Evolutionary conservation across 2,888 invertebrate genomes (phyloP), one percentile per base, ranked within the genome.

Genomic region (Caenorhabditis sp.): DNA sequence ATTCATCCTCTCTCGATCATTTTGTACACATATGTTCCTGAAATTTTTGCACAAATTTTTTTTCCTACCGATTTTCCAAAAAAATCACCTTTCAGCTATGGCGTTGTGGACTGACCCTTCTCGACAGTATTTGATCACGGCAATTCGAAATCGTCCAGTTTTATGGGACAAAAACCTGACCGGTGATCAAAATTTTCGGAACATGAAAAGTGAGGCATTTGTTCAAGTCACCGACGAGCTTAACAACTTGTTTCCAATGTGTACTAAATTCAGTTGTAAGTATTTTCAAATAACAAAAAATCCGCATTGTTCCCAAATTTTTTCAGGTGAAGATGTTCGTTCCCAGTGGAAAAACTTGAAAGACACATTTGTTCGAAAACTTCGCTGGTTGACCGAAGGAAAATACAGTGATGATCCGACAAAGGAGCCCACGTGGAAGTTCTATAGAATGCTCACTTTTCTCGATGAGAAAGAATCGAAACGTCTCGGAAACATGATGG

Each of bases 321-420:
- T 31, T 31, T 31, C 62, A 78, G 78, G 66, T 12, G 80, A 82
- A 59, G 82, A 82, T 60, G 76, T 82, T 21, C 63, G 80, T 27
- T 73, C 77, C 2, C 82, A 82, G 58, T 82, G 80, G 80, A 82
- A 82, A 63, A 82, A 82, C 61, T 69, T 82, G 19, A 82, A 82
- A 58, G 82, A 82, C 62, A 82, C 82, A 21, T 82, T 76, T 50
- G 77, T 80, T 2, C 66, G 82, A 12, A 82, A 82, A 62, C 77
- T 75, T 23, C 70, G 82, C 53, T 82, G 81, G 73, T 62, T 81
- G 14, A 76, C 69, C 54, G 79, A 78, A 62, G 82, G 82, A 57
- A 82, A 81, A 66, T 77, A 79, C 31, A 43, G 60, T 1, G 77
- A 81, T 36, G 82, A 82, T 49, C 67, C 77, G 10, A 68, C 65